Evolutionary conservation across 1,140 invertebrate species (phyloP), one percentile per base, ranked within the genome.

Genomic region (Sminthurinus signatus): DNA sequence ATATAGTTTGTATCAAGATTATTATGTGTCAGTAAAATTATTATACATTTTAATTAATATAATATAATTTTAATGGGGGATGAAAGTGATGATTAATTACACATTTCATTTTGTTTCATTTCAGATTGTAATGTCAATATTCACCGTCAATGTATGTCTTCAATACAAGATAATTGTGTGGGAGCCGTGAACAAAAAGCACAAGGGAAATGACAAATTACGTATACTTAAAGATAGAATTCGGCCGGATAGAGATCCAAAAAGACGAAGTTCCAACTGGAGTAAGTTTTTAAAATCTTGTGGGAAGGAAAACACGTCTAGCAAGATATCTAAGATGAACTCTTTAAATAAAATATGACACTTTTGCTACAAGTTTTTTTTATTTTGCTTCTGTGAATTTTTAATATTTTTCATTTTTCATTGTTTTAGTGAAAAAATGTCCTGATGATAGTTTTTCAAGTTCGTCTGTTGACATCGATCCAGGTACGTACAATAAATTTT

Each of bases 81-180:
- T 10, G 8, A 31, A 31, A 55, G 19, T 55, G 31, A 55, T 28
- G 31, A 21, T 39, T 25, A 36, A 3, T 28, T 27, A 19, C 60
- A n/a, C n/a, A n/a, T n/a, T n/a, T n/a, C n/a, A n/a, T n/a, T n/a
- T n/a, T n/a, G n/a, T 73, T 67, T 74, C 66, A 65, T 76, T 74
- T 29, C 78, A 91, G 92, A 89, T 77, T 96, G 93, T 81, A 85
- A 86, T 73, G 82, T 94, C 69, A 90, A 91, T 73, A 85, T 95
- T 71, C 93, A 96, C 80, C 86, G 91, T 70, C 78, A 81, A 55
- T 96, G 92, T 79, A 85, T 89, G 23, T 84, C 85, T 74, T 78
- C 83, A 12, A 84, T 94, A 59, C 89, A 93, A 68, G 91, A 95
- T 76, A 83, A 80, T 71, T 93, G 91, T 75, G 87, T 89, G 17